Base-by-base conservation (phyloP, 2,797 vertebrate species). In the Sphenodon punctatus region DNA sequence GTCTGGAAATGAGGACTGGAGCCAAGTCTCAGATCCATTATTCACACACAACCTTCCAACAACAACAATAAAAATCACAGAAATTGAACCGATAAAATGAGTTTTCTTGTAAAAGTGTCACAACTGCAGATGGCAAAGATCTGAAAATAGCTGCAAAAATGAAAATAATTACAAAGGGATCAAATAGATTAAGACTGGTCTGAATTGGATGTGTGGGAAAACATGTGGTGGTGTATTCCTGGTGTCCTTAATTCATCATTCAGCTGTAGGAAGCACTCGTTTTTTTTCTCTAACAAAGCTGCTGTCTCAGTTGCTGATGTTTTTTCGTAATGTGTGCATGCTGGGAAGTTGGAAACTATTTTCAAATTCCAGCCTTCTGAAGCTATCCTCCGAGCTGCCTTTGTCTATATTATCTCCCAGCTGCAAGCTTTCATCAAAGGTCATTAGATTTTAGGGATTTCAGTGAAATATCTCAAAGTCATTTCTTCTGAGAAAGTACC, bases 121-220 rank as follows among this genome's bases (percentile, higher is more conserved):
- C 90, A 94, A 89, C 85, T 93, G 81, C 84, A 95, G 94, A 95
- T 95, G 93, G 89, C 66, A 95, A 92, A 95, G 94, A 95, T 94
- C 88, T 94, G 87, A 84, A 91, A 95, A 86, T 88, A 87, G 78
- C 89, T 95, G 88, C 91, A 91, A 91, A 93, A 92, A 92, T 90
- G 86, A 91, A 60, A 92, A 92, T 93, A 95, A 94, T 91, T 89
- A 84, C 75, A 80, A 88, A 91, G 49, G 67, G 92, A 91, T 94
- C 85, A 87, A 94, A 89, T 20, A 75, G 51, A 90, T 90, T 92
- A 92, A 90, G 89, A 87, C 67, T 93, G 67, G 89, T 66, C 86
- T 27, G 1, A 84, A 84, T 81, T 90, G 43, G 67, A 70, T 94
- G 86, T 90, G 79, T 91, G 80, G 91, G 89, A 94, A 95, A 95